Evolutionary conservation across 2,888 invertebrate species (phyloP).

Genomic region (Drosophila diplacantha): DNA sequence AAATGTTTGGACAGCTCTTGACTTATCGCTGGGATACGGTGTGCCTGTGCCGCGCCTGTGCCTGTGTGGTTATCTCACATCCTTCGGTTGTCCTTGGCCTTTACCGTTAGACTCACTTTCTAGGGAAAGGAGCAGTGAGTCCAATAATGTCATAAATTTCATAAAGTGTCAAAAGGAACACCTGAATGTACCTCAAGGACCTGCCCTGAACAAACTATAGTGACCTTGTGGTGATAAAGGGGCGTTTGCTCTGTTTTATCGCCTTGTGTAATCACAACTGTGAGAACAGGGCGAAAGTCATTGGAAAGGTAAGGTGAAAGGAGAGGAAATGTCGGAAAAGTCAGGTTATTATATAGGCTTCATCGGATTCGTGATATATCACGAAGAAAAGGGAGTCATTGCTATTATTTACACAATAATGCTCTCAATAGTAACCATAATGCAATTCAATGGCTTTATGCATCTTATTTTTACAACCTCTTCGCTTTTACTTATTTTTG

Average conservation of each 20-base stretch:
- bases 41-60: background rate
- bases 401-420: background rate
- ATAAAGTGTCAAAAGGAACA: constrained; percentile 74
- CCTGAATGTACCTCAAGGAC: constrained; percentile 46
- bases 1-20: constrained; percentile 34
- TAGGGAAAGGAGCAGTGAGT: constrained; percentile 50
- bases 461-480: background rate
- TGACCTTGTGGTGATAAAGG: constrained; percentile 31
- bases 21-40: constrained; percentile 49
- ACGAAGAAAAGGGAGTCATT: background rate
- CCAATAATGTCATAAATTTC: constrained; percentile 74
- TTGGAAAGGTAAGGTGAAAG: background rate
- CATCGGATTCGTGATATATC: constrained; percentile 1
- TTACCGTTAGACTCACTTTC: constrained; percentile 68
- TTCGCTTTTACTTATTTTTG: background rate
- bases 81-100: constrained; percentile 40
- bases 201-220: background rate
- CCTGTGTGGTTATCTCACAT: constrained; percentile 3
- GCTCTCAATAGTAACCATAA: background rate
- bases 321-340: background rate
- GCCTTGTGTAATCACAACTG: constrained; percentile 16
- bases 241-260: constrained; percentile 34
- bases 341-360: background rate
- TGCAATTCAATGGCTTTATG: background rate
- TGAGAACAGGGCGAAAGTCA: constrained; percentile 5